phyloP scores from a whole-genome alignment of 2,888 invertebrate genomes.

The Bhutanitis thaidina region DNA sequence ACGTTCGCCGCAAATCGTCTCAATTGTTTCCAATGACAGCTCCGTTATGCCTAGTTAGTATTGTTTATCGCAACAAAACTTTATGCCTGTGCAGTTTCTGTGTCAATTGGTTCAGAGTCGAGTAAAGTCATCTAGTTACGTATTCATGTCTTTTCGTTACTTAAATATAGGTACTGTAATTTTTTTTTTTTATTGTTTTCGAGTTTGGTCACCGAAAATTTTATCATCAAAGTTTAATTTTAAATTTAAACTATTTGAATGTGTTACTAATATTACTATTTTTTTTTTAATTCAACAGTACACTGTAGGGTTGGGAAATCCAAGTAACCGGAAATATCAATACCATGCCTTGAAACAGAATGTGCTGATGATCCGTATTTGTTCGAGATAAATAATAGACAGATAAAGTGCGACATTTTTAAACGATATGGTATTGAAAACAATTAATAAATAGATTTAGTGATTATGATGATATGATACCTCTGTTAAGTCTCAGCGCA shows the following conservation, averaged over 20 bases:
- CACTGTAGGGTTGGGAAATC: too few species aligned
- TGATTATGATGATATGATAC: constrained; percentile 4
- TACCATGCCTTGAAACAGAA: too few species aligned
- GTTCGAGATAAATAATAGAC: neutral
- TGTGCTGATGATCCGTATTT: neutral
- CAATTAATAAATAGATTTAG: constrained; percentile 15
- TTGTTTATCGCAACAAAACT: constrained; percentile 6
- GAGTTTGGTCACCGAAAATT: too few species aligned
- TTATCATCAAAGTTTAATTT: too few species aligned
- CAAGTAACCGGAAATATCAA: too few species aligned
- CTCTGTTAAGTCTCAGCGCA: neutral
- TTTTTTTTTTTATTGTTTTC: too few species aligned
- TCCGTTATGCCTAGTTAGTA: constrained; percentile 8
- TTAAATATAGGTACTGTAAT: too few species aligned
- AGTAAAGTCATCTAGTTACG: constrained; percentile 6
- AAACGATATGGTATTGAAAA: constrained; percentile 16
- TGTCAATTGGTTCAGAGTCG: constrained; percentile 5
- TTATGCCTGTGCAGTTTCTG: neutral
- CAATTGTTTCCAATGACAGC: constrained; percentile 12
- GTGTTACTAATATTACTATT: too few species aligned
- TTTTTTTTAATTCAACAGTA: too few species aligned
- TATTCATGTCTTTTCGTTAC: constrained; percentile 10
- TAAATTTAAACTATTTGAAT: too few species aligned
- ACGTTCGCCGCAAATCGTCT: neutral
- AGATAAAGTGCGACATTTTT: constrained; percentile 4